A percentile compares a stretch with the other conserved stretches of the same genome.
phyloP scores from a whole-genome alignment of 2,797 vertebrate genomes.

The Menidia menidia region DNA sequence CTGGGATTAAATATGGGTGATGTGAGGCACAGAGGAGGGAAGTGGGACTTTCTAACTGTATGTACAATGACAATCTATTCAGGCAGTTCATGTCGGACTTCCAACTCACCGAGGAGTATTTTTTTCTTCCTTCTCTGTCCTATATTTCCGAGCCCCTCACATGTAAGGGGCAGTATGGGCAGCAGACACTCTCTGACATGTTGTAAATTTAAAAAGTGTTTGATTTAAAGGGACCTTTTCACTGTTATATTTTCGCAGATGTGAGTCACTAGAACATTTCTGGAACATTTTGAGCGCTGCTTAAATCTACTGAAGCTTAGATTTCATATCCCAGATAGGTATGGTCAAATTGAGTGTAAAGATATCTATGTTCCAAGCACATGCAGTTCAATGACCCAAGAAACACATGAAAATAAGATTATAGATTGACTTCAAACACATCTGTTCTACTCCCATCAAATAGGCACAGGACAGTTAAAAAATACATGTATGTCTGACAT shows the following conservation, averaged over 20 bases:
- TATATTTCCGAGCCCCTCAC: slow-evolving; percentile 39
- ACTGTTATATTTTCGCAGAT: not conserved
- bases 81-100: slow-evolving; percentile 60
- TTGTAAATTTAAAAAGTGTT: slow-evolving; percentile 17
- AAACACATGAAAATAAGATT: no score
- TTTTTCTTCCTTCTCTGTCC: slow-evolving; percentile 46
- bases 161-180: slow-evolving; percentile 3
- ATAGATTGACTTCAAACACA: no score
- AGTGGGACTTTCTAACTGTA: slow-evolving; percentile 40
- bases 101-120: slow-evolving; percentile 52
- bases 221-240: slow-evolving; percentile 1
- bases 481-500: no score
- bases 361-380: not conserved
- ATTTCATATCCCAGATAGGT: not conserved
- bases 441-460: no score
- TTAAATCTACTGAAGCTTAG: not conserved
- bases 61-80: slow-evolving; percentile 55
- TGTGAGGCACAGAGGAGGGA: slow-evolving; percentile 33
- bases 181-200: slow-evolving; percentile 11
- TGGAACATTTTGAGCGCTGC: not conserved
- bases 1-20: slow-evolving; percentile 56
- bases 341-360: not conserved
- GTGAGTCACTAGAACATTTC: not conserved
- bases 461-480: no score
- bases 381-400: no score